phyloP scores from a whole-genome alignment of 2,797 vertebrate species.

The Melanotaenia nigrans region DNA sequence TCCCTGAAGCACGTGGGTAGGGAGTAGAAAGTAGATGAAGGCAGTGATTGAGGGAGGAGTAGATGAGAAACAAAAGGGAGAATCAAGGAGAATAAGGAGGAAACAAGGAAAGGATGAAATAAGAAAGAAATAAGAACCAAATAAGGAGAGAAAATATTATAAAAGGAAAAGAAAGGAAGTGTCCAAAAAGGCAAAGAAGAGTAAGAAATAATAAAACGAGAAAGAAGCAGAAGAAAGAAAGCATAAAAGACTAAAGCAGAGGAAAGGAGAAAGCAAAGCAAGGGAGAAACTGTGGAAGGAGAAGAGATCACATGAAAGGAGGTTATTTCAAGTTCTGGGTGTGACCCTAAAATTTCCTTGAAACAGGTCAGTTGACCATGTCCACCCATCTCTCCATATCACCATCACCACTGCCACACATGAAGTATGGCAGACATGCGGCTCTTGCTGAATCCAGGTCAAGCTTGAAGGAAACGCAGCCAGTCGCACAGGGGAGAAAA shows the following conservation, averaged over 20 bases:
- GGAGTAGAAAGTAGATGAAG: conserved; percentile 20
- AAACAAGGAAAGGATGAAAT: not conserved
- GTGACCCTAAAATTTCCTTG: conserved; percentile 31
- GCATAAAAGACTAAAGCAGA: not conserved
- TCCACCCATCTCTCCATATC: conserved; percentile 34
- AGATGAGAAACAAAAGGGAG: not conserved
- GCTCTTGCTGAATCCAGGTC: conserved; percentile 75
- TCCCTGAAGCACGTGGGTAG: conserved; percentile 39
- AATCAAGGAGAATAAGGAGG: too few relatives aligned
- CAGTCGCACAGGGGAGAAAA: conserved; percentile 39
- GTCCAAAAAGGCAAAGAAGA: not conserved
- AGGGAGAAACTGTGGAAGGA: not conserved
- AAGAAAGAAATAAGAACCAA: not conserved
- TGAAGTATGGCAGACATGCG: conserved; percentile 48
- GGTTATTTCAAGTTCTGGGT: conserved; percentile 10
- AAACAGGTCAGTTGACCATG: conserved; percentile 68
- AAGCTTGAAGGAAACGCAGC: conserved; percentile 73
- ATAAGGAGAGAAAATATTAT: not conserved
- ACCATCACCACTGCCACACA: conserved; percentile 57
- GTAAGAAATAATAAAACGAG: not conserved
- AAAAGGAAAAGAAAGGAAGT: not conserved
- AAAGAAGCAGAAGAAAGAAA: not conserved
- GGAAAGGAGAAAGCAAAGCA: not conserved
- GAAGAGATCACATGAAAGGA: conserved; percentile 4
- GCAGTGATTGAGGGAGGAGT: conserved; percentile 17